Evolutionary conservation across 2,888 invertebrate genomes (phyloP).

Genomic region (Nephrotoma flavescens): DNA sequence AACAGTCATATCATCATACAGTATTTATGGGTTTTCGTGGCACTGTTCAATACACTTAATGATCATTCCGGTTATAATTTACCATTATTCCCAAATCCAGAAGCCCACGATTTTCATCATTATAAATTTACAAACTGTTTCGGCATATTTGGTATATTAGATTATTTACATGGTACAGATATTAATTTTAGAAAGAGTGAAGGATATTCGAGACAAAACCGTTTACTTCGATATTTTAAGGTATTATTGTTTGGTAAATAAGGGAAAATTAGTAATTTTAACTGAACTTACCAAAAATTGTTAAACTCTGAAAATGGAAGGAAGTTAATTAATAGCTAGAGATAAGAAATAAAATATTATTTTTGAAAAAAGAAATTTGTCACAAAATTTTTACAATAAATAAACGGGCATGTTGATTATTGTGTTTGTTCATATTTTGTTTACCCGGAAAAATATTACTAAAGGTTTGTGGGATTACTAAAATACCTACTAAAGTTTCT

Average conservation of each 20-base stretch:
- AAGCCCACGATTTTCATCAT: slow-evolving; percentile 8
- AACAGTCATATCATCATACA: background rate
- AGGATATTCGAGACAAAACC: background rate
- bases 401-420: too few species aligned
- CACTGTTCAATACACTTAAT: slow-evolving; percentile 2
- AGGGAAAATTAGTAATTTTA: background rate
- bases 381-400: too few species aligned
- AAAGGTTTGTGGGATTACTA: too few species aligned
- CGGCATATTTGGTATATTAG: slow-evolving; percentile 6
- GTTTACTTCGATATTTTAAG: background rate
- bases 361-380: too few species aligned
- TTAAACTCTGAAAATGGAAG: background rate
- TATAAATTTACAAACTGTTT: slow-evolving; percentile 5
- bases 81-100: slow-evolving; percentile 5
- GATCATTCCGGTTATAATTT: slow-evolving; percentile 8
- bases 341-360: too few species aligned
- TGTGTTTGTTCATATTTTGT: too few species aligned
- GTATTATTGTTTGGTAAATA: background rate
- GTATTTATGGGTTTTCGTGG: slow-evolving; percentile 1
- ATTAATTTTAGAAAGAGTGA: background rate
- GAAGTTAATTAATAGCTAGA: too few species aligned
- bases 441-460: too few species aligned
- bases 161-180: slow-evolving; percentile 4
- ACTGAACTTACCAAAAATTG: background rate
- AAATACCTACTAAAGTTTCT: too few species aligned